Base-by-base conservation (phyloP, 2,113 vertebrate species). In the Heterotis niloticus region DNA sequence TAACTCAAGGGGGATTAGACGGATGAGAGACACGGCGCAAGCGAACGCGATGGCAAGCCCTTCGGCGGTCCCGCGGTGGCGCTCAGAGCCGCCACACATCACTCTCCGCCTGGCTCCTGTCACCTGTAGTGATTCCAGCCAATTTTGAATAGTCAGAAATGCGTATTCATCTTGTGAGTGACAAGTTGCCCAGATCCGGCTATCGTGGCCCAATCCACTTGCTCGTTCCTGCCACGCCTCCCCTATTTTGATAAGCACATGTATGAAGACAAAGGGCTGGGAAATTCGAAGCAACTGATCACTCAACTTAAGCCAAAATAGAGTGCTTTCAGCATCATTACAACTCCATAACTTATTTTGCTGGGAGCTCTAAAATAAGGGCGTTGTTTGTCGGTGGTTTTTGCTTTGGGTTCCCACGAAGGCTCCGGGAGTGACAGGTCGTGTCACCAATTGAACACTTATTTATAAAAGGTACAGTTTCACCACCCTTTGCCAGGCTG, bases 1-100 rank as follows among this genome's bases (percentile, higher is more conserved):
- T 81, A 77, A 81, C 62, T 81, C 80, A 81, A 70, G 62, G 34
- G 17, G 68, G 80, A 81, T 77, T 64, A 81, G 80, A 81, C 9
- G 75, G 75, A 81, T 77, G 80, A 76, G 75, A 57, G 64, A 69
- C 59, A 56, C 60, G 16, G 54, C n/a, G 17, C 57, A 18, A 4
- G 34, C 34, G 16, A 28, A n/a, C 20, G 67, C 20, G 16, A 16
- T 18, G 4, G 59, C 23, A 14, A 29, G 68, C 66, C 44, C 71
- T 11, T 75, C 24, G 60, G 79, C 73, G 3, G 12, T 76, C 73
- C 64, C 54, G 14, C 10, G 52, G 62, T 13, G 34, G 59, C 23
- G 59, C n/a, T 29, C 64, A 64, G 73, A 69, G n/a, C 66, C 56
- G 26, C 57, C 24, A 52, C 23, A 76, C 67, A 64, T 77, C 75